These are phyloP conservation scores for Mareca strepera DNA, from an alignment of 2,797 vertebrate genomes.

Conservation along the genomic window DNA sequence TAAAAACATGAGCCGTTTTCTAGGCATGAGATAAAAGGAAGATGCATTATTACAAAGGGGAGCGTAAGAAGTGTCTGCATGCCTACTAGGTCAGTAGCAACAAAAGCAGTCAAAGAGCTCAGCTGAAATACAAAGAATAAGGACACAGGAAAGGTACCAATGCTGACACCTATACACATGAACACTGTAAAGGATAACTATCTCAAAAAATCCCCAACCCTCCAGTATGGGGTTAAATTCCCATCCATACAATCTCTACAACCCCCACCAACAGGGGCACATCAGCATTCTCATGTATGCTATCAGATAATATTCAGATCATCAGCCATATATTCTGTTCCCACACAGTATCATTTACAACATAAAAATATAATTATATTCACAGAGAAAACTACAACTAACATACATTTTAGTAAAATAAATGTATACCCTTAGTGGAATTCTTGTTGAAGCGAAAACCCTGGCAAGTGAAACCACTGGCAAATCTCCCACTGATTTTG, in stretches of 20 bases:
- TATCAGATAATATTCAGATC: background rate
- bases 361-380: background rate
- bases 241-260: background rate
- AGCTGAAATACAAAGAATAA: background rate
- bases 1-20: fast-evolving
- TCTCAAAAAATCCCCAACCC: background rate
- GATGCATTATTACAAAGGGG: background rate
- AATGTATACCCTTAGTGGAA: background rate
- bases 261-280: background rate
- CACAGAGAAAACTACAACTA: background rate
- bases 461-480: background rate
- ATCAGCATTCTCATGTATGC: background rate
- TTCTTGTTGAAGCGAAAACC: background rate
- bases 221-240: background rate
- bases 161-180: fast-evolving
- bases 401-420: background rate
- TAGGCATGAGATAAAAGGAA: background rate
- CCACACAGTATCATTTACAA: background rate
- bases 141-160: background rate
- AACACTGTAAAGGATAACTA: background rate
- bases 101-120: background rate
- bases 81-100: background rate
- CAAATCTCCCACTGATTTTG: background rate
- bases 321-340: background rate
- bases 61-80: fast-evolving